Evolutionary conservation across 2,888 invertebrate species (phyloP), one percentile per base, ranked within the genome.

Genomic region (Mythimna loreyi): DNA sequence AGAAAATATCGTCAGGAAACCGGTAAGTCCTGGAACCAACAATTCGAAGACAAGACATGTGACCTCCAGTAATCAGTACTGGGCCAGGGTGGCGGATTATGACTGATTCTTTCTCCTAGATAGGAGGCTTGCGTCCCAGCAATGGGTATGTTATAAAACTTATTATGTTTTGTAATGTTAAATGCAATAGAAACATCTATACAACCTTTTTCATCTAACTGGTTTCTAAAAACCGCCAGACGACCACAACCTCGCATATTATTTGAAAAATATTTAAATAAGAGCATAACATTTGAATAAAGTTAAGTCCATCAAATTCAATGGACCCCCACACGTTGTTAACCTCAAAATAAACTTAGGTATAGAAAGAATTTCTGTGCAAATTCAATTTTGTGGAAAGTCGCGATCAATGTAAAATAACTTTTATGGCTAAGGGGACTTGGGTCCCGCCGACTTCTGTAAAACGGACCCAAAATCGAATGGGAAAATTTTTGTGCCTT

Each of bases 401-500:
- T 82, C 80, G 36, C 67, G 64, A 75, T 76, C 61, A 50, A 81
- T 81, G 79, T 69, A 71, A 75, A 82, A 75, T 80, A 78, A 75
- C 56, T 68, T 80, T 82, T 80, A 81, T 78, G 25, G 47, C 59
- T 60, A 28, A 67, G 74, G 33, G 75, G 75, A 66, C 62, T 50
- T 11, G 67, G 75, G 68, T 67, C 50, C 43, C 78, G 69, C 69
- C 79, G 75, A 70, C 76, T 80, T 82, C 70, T 70, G 67, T 79
- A 72, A 63, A 70, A 66, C 23, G 76, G 58, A 72, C 82, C 82
- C 70, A 8, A 82, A 72, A 67, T 70, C 69, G 67, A 73, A 77
- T 77, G 57, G 72, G 72, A 61, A 36, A 55, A 67, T 76, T 87
- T 89, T 87, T 87, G 86, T 89, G 87, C 85, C 84, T 86, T 79